Conservation (phyloP, 2,113 vertebrate genomes). For the Cyphomyrus discorhynchus region DNA sequence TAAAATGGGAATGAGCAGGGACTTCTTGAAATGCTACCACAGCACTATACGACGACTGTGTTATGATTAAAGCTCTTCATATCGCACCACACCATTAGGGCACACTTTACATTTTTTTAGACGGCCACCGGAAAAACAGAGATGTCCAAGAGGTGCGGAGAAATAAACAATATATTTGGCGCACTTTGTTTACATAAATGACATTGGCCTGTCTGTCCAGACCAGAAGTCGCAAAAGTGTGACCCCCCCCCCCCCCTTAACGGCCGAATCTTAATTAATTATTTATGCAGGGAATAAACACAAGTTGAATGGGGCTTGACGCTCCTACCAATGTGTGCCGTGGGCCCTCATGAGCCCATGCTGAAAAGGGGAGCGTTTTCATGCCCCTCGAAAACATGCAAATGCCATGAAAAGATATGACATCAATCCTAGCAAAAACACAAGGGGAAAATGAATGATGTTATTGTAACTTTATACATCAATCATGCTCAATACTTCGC, state of each 20-base stretch:
- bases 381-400: slow-evolving; percentile 76
- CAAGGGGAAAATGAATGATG: slow-evolving; percentile 90
- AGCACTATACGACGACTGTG: background rate
- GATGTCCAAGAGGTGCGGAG: slow-evolving; percentile 43
- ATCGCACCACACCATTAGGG: background rate
- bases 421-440: slow-evolving; percentile 88
- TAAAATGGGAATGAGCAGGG: background rate
- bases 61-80: background rate
- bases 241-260: slow-evolving; percentile 51
- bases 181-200: slow-evolving; percentile 49
- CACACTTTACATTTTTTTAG: background rate
- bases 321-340: slow-evolving; percentile 59
- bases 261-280: slow-evolving; percentile 80
- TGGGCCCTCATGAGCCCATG: slow-evolving; percentile 29
- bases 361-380: slow-evolving; percentile 77
- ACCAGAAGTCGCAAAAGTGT: slow-evolving; percentile 60
- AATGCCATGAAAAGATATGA: slow-evolving; percentile 98
- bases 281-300: slow-evolving; percentile 74
- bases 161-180: slow-evolving; percentile 42
- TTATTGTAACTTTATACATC: slow-evolving; percentile 91
- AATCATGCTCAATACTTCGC: slow-evolving; percentile 77
- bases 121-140: slow-evolving; percentile 11
- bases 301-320: slow-evolving; percentile 70
- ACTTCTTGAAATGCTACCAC: background rate
- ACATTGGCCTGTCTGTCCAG: slow-evolving; percentile 58